Conservation (phyloP, 2,113 vertebrate species). For the Aviceda subcristata region DNA sequence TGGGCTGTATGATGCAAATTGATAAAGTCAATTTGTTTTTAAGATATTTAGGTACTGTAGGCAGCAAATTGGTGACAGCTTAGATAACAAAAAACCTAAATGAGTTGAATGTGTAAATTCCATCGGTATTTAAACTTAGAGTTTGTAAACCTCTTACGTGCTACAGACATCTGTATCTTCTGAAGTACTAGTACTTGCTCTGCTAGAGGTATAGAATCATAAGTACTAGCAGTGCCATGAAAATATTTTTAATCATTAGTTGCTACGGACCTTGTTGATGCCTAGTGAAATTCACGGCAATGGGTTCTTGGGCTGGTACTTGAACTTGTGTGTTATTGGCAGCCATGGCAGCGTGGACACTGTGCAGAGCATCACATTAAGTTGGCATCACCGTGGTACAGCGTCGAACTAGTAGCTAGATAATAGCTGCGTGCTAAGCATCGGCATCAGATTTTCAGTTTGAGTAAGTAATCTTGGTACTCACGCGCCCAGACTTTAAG, state of each 20-base stretch:
- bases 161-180: background rate
- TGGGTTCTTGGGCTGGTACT: background rate
- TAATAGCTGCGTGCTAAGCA: background rate
- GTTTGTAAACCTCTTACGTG: background rate
- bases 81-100: background rate
- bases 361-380: too few relatives aligned
- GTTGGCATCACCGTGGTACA: background rate
- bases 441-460: background rate
- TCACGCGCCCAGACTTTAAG: background rate
- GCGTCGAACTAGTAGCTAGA: background rate
- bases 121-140: background rate
- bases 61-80: background rate
- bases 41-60: background rate
- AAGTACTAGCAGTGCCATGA: background rate
- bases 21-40: background rate
- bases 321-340: background rate
- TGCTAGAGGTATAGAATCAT: background rate
- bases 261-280: background rate
- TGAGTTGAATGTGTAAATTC: background rate
- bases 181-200: background rate
- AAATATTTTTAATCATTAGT: background rate
- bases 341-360: background rate
- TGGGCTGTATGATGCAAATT: background rate
- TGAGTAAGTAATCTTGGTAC: background rate
- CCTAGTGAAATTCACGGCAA: background rate